Evolutionary conservation across 2,797 vertebrate species (phyloP), one percentile per base, ranked within the genome.

Genomic region (Anabas testudineus): DNA sequence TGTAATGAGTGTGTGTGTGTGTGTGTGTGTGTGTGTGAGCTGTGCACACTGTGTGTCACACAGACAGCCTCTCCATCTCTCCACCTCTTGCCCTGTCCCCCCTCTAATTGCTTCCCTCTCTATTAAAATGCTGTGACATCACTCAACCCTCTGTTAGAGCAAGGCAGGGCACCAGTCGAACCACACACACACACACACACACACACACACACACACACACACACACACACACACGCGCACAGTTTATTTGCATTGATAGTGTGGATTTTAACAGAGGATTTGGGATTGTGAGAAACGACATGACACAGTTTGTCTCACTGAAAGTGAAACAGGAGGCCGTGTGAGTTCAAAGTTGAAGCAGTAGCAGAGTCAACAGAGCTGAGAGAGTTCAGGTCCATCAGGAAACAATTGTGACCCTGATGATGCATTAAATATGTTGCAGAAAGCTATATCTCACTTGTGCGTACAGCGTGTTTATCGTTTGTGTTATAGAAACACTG

Each of bases 41-140:
- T 76, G 80, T 83, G 86, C 47, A 60, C 84, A 87, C 81, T 85
- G 74, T 86, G 74, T 92, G 91, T 91, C 89, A 88, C 71, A 74
- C 78, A 84, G 88, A 89, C 81, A 84, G 76, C 83, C 83, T 83
- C 90, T 90, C 89, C 88, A 91, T 93, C 91, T 91, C 81, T 86
- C 85, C 91, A 93, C 91, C 93, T 82, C 90, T 88, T 81, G 74
- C 85, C 92, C 88, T 85, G 84, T 87, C 87, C 88, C 87, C 85
- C 86, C 90, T 92, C 90, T 93, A 94, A 94, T 94, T 94, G 92
- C 92, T 90, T 84, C 88, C 87, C 88, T 90, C 89, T 92, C 92
- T 90, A 94, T 95, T 94, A 93, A 90, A 92, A 93, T 93, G 89
- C 89, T 91, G 91, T 91, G 85, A 90, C 89, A 90, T 92, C 90